Conservation (phyloP, 2,113 vertebrate genomes). For the Eubucco bourcierii region DNA sequence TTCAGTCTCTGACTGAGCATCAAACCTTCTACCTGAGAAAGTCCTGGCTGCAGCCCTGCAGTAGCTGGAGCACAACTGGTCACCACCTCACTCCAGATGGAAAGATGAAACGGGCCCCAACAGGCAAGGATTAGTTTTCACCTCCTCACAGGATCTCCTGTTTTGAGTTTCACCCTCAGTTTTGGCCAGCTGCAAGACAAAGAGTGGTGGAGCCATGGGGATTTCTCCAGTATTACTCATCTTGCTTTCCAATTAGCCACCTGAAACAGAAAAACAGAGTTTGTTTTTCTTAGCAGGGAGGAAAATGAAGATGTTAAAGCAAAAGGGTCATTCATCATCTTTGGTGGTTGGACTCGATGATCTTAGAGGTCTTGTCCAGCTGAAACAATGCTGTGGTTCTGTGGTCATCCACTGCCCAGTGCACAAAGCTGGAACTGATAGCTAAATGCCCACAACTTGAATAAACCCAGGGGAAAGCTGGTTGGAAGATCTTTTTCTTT, state of each 20-base stretch:
- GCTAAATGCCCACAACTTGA: accelerated
- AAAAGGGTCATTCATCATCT: not conserved
- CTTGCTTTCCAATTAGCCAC: not conserved
- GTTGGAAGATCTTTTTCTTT: not conserved
- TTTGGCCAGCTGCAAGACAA: not conserved
- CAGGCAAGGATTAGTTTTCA: not conserved
- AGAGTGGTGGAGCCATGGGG: not conserved
- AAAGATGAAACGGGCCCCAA: accelerated
- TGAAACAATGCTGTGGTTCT: no score
- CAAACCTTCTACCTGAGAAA: not conserved
- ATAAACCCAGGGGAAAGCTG: not conserved
- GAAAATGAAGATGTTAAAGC: not conserved
- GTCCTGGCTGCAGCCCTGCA: not conserved
- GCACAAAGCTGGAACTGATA: not conserved
- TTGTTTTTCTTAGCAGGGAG: not conserved
- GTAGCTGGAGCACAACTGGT: not conserved
- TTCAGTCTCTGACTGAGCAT: not conserved
- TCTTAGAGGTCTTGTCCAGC: no score
- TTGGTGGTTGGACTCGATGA: no score
- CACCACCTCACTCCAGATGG: accelerated
- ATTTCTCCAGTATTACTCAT: not conserved
- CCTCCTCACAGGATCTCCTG: not conserved
- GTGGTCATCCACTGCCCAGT: no score
- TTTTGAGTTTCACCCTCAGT: not conserved
- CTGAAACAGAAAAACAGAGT: not conserved